A percentile compares a stretch with the other conserved stretches of the same genome.
Conservation (phyloP, 1,140 invertebrate genomes). For the Babylonia areolata region DNA sequence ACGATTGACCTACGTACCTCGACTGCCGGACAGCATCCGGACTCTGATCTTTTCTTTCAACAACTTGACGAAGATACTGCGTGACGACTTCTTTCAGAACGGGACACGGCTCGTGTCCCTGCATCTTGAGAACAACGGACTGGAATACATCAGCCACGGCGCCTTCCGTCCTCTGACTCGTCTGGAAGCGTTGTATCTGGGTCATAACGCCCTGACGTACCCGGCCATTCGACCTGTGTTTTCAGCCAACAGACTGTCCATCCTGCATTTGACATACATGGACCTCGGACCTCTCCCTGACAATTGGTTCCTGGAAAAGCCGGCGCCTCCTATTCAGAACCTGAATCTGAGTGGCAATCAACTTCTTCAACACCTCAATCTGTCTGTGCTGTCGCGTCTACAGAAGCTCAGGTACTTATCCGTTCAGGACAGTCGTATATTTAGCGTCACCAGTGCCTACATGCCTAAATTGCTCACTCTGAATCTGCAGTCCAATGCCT, state of each 20-base stretch:
- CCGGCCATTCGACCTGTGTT: background rate
- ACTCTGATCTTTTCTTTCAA: background rate
- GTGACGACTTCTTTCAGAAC: constrained; percentile 7
- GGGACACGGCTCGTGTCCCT: background rate
- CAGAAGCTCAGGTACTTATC: background rate
- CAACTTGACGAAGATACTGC: background rate
- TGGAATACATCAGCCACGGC: background rate
- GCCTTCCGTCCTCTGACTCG: background rate
- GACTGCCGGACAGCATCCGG: background rate
- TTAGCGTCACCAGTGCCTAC: too few species aligned
- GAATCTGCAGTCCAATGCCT: background rate
- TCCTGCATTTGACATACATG: background rate
- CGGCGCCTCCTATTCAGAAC: background rate
- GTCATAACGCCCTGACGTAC: background rate
- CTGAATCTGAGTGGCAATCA: background rate
- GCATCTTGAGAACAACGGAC: background rate
- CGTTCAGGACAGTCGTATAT: background rate
- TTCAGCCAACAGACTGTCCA: background rate
- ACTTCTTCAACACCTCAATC: background rate
- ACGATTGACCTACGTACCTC: background rate
- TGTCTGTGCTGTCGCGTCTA: background rate
- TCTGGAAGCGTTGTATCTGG: background rate
- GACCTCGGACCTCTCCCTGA: background rate
- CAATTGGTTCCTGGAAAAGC: background rate
- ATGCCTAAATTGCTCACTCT: background rate